Evolutionary conservation across 2,113 vertebrate species (phyloP), one percentile per base, ranked within the genome.

Genomic region (Calypte anna): DNA sequence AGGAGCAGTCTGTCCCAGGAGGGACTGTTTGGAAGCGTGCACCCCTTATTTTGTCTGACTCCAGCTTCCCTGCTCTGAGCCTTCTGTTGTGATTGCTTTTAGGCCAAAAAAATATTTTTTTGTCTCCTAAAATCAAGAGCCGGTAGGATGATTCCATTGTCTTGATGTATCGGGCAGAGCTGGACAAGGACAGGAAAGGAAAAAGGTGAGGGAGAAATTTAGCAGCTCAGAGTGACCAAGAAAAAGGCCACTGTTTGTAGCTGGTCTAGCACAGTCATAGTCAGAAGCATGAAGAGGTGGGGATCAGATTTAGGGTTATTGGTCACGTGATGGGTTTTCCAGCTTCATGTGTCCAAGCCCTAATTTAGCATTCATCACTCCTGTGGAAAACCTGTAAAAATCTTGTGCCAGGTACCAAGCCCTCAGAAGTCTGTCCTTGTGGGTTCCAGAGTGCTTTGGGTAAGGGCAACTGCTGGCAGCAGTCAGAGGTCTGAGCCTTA

Each of bases 41-140:
- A 40, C 11, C 44, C 57, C 33, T 53, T 76, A 22, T 69, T 73
- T 55, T 64, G 46, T 54, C 66, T 84, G 77, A 68, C 50, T 72
- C 21, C 12, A 62, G 38, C 61, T 67, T 67, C 68, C 25, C 59
- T 70, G 62, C 22, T 22, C 36, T 14, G 9, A 58, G 74, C 61
- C 13, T 25, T 92, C 8, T 0, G 1, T 72, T 91, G n/a, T 58
- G 66, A 54, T 79, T 74, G 85, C 64, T 78, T 83, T 69, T 61
- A 68, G 86, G 77, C 81, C 36, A 14, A 33, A 33, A 33, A 33
- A 33, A 33, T 86, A 51, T n/a, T 40, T 91, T 1, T 7, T 78
- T 93, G 88, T 87, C 87, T 94, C 50, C 73, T 64, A 53, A 80
- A 96, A 80, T 94, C 77, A 95, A 78, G 79, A 80, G 48, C 31